These are phyloP conservation scores for Psephotus haematonotus DNA, from an alignment of 2,113 vertebrate species.

Conservation along the genomic window DNA sequence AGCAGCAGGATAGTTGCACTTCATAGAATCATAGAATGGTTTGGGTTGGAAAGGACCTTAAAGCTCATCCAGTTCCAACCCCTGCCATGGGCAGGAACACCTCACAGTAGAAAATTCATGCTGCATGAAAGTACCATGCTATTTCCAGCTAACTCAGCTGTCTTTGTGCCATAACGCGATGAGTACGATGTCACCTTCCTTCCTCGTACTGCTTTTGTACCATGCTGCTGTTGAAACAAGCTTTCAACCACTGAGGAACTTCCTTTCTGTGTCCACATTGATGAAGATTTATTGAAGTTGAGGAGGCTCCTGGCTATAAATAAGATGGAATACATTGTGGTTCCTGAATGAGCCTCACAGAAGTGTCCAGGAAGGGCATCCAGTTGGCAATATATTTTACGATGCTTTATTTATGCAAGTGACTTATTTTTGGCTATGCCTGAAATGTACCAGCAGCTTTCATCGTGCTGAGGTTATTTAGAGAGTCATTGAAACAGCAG, in stretches of 20 bases:
- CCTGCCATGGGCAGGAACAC: background rate
- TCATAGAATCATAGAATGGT: background rate
- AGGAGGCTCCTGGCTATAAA: background rate
- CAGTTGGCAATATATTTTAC: background rate
- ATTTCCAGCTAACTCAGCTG: background rate
- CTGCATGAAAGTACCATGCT: background rate
- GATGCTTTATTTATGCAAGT: background rate
- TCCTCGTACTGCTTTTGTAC: rapidly evolving
- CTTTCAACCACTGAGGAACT: background rate
- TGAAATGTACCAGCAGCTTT: background rate
- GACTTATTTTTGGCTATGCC: background rate
- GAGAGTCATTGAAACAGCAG: background rate
- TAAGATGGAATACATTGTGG: background rate
- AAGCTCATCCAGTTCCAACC: background rate
- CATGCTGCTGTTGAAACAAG: background rate
- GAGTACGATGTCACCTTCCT: background rate
- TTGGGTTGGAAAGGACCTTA: background rate
- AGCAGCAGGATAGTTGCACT: rapidly evolving
- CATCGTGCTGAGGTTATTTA: background rate
- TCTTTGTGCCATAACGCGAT: background rate
- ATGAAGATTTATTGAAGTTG: background rate
- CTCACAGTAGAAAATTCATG: background rate
- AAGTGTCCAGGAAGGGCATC: background rate
- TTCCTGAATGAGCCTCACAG: background rate
- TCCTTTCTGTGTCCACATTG: background rate